Evolutionary conservation across 2,888 invertebrate genomes (phyloP).

Genomic region (Philonicus albiceps): DNA sequence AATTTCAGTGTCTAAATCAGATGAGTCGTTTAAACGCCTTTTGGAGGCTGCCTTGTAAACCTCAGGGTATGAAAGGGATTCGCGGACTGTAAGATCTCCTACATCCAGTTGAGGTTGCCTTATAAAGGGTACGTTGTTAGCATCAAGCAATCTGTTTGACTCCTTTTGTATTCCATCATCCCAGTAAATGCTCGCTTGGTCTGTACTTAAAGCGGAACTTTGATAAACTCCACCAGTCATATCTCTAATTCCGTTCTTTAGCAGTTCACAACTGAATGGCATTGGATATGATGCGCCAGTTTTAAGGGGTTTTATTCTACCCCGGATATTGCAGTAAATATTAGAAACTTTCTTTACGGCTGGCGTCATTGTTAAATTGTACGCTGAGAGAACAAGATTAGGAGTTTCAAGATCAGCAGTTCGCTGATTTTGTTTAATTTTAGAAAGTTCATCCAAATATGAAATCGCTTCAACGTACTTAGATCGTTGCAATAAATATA

Average conservation of each 20-base stretch:
- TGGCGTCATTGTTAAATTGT: constrained; percentile 60
- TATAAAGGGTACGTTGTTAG: constrained; percentile 58
- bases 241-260: constrained; percentile 56
- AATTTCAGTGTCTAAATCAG: background rate
- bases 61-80: constrained; percentile 54
- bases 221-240: constrained; percentile 57
- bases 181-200: constrained; percentile 57
- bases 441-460: constrained; percentile 58
- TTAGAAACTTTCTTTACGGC: constrained; percentile 57
- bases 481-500: constrained; percentile 58
- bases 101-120: constrained; percentile 54
- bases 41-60: constrained; percentile 53
- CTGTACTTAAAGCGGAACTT: constrained; percentile 57
- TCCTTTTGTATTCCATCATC: constrained; percentile 48
- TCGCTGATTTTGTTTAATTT: constrained; percentile 47
- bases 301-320: constrained; percentile 51
- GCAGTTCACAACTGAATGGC: constrained; percentile 59
- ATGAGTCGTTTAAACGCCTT: constrained; percentile 50
- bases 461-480: constrained; percentile 61
- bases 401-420: constrained; percentile 54
- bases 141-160: constrained; percentile 50
- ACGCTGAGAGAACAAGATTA: constrained; percentile 57
- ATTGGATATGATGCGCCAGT: constrained; percentile 52
- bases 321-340: constrained; percentile 57
- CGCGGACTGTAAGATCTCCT: constrained; percentile 47